Evolutionary conservation across 2,113 vertebrate genomes (phyloP), one percentile per base, ranked within the genome.

Genomic region (Clarias batrachus): DNA sequence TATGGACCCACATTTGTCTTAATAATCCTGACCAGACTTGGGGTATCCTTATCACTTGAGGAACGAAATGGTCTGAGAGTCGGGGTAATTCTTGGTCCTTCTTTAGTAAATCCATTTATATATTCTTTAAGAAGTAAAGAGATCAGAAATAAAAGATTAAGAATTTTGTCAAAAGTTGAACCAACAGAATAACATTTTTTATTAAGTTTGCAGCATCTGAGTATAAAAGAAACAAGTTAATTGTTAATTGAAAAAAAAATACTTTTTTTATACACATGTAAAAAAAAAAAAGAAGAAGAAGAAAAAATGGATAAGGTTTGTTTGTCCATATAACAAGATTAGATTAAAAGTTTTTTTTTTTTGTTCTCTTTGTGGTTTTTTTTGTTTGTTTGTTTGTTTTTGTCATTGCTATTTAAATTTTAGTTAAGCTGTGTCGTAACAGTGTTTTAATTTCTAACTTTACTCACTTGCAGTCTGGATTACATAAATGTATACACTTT

Each of bases 71-170:
- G 82, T 25, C 59, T 92, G 74, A 11, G 30, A 14, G 60, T 92
- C 0, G 66, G 66, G 1, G 0, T 73, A 11, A 81, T 85, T 7
- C 33, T 92, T 0, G 88, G 82, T 9, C 89, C 91, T 4, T 83
- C 83, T 59, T 56, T 92, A 74, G 57, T 91, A 2, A 91, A 92
- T 91, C 90, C 90, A 65, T 88, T 92, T 73, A 85, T 92, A n/a
- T 91, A 89, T 14, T 89, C 87, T 85, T n/a, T 90, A 1, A 87
- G 78, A 60, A 91, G 83, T 3, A 89, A 90, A 83, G 84, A 91
- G 9, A 86, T 89, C 11, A 88, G 71, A 81, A 86, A 90, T 1
- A 89, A 70, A 57, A n/a, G 88, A 0, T 66, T 90, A 12, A 30
- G 23, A 65, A 60, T 81, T 59, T 2, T 85, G 0, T 25, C 41